Evolutionary conservation across 2,797 vertebrate genomes (phyloP), one percentile per base, ranked within the genome.

Genomic region (Acanthurus leucopareius): DNA sequence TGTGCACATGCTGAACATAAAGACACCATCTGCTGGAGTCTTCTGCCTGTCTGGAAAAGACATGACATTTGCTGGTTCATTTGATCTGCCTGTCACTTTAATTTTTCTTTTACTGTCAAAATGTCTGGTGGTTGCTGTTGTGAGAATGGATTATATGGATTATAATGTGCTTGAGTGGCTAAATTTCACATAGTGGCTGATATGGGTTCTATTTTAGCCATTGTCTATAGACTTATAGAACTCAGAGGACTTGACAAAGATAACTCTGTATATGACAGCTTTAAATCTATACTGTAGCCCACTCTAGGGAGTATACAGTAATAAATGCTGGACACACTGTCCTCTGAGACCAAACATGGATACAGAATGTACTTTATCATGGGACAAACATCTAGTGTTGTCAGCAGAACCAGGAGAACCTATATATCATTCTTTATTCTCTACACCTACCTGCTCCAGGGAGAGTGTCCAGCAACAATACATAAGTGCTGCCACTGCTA

Each of bases 61-160:
- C 77, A 61, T 38, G 80, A 88, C 86, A 88, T 91, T 93, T 87
- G 35, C 85, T 78, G 89, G 60, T 87, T 91, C 85, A 86, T 90
- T 90, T 88, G 63, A 89, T 81, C 77, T 88, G 91, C 74, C 90
- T 80, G 52, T 93, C 85, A 90, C 65, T 86, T 85, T 61, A 54
- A 79, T 75, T 79, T 60, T 40, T 62, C 49, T 80, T 82, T 75
- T 54, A 71, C 57, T 20, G 22, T 79, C 65, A 73, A 66, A 80
- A 62, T 56, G 47, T 86, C 63, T 71, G 22, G 67, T 64, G 47
- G 52, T 75, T 22, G 10, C 75, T 77, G 56, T 67, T 28, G 22
- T 66, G 60, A 59, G 13, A 64, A 25, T 47, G 47, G 42, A 80
- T 82, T 16, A 52, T 28, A 22, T 62, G 57, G 66, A 59, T 57